Conservation (phyloP, 2,113 vertebrate genomes). For the Malurus elegans region DNA sequence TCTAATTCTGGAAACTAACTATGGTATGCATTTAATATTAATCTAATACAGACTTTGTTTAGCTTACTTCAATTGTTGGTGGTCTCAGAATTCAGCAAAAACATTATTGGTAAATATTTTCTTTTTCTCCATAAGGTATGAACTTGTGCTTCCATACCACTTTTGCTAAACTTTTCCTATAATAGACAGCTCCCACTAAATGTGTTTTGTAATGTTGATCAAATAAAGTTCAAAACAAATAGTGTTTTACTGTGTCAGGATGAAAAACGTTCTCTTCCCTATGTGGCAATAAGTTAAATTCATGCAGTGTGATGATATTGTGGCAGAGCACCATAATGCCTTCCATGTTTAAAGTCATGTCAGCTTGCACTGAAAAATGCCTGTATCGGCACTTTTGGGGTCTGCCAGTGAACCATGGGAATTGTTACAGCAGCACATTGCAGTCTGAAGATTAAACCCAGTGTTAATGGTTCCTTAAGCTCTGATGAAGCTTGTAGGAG, state of each 20-base stretch:
- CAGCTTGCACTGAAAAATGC: background rate
- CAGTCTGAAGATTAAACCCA: background rate
- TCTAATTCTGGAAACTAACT: background rate
- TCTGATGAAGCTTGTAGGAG: background rate
- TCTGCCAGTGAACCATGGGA: background rate
- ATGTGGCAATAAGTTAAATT: background rate
- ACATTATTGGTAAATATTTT: background rate
- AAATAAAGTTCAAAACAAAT: background rate
- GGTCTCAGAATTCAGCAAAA: background rate
- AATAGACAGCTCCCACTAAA: background rate
- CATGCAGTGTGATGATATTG: background rate
- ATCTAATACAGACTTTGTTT: background rate
- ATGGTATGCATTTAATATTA: background rate
- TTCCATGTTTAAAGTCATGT: background rate
- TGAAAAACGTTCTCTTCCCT: background rate
- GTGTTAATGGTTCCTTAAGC: background rate
- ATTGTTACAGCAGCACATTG: background rate
- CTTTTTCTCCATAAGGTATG: background rate
- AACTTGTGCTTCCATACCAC: background rate
- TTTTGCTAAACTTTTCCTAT: background rate
- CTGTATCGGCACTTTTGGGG: background rate
- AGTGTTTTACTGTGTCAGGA: background rate
- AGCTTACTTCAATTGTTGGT: background rate
- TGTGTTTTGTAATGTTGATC: background rate
- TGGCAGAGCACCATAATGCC: background rate